These are phyloP conservation scores for Lithodes maja DNA, from an alignment of 2,888 invertebrate species.

Conservation along the genomic window DNA sequence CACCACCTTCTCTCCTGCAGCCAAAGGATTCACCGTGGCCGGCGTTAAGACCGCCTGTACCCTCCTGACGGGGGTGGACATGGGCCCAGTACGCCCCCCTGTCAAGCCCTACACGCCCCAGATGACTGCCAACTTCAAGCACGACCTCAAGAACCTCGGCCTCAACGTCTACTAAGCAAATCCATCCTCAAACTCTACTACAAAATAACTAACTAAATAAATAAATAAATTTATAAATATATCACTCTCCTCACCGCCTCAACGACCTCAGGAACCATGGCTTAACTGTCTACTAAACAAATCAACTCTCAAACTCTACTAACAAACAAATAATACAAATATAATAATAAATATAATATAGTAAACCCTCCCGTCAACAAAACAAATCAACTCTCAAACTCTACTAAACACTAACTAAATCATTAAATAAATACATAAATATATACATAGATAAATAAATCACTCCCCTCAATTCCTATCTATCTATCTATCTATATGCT, in stretches of 20 bases:
- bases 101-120: slow-evolving; percentile 77
- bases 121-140: slow-evolving; percentile 7
- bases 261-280: slow-evolving; percentile 27
- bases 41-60: slow-evolving; percentile 84
- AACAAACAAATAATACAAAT: too few species aligned
- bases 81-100: slow-evolving; percentile 81
- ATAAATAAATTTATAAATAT: too few species aligned
- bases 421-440: too few species aligned
- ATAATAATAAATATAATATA: too few species aligned
- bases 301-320: too few species aligned
- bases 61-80: slow-evolving; percentile 79
- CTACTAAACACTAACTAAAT: too few species aligned
- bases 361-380: too few species aligned
- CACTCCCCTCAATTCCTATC: too few species aligned
- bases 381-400: neutral
- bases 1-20: slow-evolving; percentile 49
- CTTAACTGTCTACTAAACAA: slow-evolving; percentile 16
- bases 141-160: slow-evolving; percentile 27
- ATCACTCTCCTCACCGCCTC: too few species aligned
- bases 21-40: slow-evolving; percentile 78
- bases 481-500: too few species aligned
- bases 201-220: too few species aligned
- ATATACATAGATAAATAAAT: too few species aligned
- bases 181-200: neutral
- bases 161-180: slow-evolving; percentile 17